Percentiles rank a stretch among this genome's conserved stretches.
phyloP scores from a whole-genome alignment of 2,888 invertebrate genomes.

The Sceliomorpha sp. region DNA sequence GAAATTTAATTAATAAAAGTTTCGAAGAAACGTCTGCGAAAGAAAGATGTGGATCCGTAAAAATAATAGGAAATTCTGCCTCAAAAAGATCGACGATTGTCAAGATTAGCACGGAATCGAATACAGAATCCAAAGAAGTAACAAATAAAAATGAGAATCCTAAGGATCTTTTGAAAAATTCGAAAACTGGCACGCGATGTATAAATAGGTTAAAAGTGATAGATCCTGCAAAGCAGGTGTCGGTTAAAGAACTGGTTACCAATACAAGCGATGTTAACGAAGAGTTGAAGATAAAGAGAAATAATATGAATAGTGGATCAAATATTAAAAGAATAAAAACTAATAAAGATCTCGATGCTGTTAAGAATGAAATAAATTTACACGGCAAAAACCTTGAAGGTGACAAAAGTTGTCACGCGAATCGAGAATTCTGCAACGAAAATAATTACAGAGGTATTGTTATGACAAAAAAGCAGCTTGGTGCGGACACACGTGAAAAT shows the following conservation, averaged over 20 bases:
- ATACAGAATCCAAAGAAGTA: slow-evolving; percentile 58
- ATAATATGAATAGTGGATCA: slow-evolving; percentile 23
- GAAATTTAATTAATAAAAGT: slow-evolving; percentile 59
- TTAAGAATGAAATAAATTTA: slow-evolving; percentile 69
- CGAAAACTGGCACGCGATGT: slow-evolving; percentile 45
- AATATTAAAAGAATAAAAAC: slow-evolving; percentile 19
- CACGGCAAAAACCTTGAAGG: slow-evolving; percentile 22
- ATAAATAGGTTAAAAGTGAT: slow-evolving; percentile 27
- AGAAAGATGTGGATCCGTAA: slow-evolving; percentile 63
- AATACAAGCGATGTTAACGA: slow-evolving; percentile 46
- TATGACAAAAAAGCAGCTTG: slow-evolving; percentile 36
- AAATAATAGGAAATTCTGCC: slow-evolving; percentile 60
- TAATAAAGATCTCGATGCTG: slow-evolving; percentile 62
- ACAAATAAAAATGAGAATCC: slow-evolving; percentile 53
- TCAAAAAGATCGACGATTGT: slow-evolving; percentile 61
- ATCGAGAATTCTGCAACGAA: slow-evolving; percentile 43
- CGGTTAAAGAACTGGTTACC: slow-evolving; percentile 26
- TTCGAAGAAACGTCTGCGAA: slow-evolving; percentile 59
- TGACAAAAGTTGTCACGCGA: slow-evolving; percentile 23
- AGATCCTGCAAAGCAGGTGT: slow-evolving; percentile 11
- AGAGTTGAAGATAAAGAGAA: slow-evolving; percentile 41
- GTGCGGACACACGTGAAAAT: slow-evolving; percentile 33
- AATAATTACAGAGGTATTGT: too few relatives aligned
- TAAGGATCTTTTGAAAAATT: slow-evolving; percentile 54
- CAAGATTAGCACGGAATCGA: slow-evolving; percentile 53